These are phyloP conservation scores for Tamias sibiricus DNA, from an alignment of 2,113 vertebrate species.

Conservation along the genomic window DNA sequence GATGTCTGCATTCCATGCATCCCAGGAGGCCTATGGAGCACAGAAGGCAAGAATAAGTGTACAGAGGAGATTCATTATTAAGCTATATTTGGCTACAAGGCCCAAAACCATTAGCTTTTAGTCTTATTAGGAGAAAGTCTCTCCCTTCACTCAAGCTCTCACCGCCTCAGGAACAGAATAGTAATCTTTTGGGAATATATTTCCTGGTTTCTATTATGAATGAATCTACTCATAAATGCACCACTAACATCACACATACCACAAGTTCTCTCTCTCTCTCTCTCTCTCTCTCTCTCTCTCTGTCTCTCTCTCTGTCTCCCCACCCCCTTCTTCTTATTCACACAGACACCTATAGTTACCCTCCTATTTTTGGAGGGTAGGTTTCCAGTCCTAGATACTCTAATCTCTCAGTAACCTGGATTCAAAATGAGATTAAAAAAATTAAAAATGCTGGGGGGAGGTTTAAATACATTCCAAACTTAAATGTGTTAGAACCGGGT, in stretches of 20 bases:
- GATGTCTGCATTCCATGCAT: accelerated
- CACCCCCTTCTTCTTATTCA: not conserved
- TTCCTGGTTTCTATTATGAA: not conserved
- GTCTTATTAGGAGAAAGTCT: not conserved
- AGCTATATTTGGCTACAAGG: not conserved
- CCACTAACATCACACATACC: accelerated
- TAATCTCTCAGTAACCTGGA: not conserved
- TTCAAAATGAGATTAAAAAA: not conserved
- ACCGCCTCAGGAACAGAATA: not conserved
- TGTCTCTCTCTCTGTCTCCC: not conserved
- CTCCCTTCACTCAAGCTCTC: not conserved
- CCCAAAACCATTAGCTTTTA: not conserved
- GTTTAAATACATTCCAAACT: not conserved
- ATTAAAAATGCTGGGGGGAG: too few species aligned
- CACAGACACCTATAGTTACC: not conserved
- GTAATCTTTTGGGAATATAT: not conserved
- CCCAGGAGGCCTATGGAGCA: not conserved
- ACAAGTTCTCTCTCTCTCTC: not conserved
- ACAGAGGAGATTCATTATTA: not conserved
- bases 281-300: not conserved
- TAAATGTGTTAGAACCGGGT: not conserved
- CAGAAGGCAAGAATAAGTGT: not conserved
- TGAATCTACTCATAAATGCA: not conserved
- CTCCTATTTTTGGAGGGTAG: not conserved
- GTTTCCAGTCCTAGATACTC: not conserved